Percentiles rank a stretch among this genome's conserved stretches.
Conservation (phyloP, 2,888 invertebrate genomes). For the Embidobia sp. region DNA sequence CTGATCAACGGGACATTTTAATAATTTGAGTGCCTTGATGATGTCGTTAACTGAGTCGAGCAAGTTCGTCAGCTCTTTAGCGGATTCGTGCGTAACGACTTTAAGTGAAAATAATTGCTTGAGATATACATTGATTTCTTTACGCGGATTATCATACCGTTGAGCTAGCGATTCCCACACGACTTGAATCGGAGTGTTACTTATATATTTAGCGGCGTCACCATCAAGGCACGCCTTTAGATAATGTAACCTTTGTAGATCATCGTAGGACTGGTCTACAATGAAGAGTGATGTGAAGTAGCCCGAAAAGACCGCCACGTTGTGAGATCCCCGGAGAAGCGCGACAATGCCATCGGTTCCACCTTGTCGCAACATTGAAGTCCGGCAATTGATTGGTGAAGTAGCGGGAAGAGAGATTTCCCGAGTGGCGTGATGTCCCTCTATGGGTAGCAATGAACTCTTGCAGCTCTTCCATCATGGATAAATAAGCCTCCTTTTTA, state of each 20-base stretch:
- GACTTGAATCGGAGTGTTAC: background rate
- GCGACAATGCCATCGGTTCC: too few species aligned
- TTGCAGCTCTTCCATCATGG: background rate
- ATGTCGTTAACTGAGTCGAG: background rate
- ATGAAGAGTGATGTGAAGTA: slow-evolving; percentile 10
- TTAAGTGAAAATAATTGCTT: background rate
- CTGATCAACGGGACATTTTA: too few species aligned
- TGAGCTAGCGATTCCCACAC: background rate
- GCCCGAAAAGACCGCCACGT: background rate
- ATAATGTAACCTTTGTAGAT: slow-evolving; percentile 2
- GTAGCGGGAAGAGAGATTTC: too few species aligned
- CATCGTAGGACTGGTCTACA: background rate
- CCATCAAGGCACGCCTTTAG: slow-evolving; percentile 12
- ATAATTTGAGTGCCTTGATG: too few species aligned
- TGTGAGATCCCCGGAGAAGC: background rate
- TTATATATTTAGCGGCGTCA: background rate
- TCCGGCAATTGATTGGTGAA: too few species aligned
- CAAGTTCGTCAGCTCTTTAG: background rate
- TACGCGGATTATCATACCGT: slow-evolving; percentile 5
- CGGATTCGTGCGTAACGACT: background rate
- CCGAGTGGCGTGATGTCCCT: too few species aligned
- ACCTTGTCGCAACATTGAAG: too few species aligned
- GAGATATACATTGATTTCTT: background rate
- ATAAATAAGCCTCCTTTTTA: background rate
- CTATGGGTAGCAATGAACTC: background rate